Evolutionary conservation across 2,113 vertebrate species (phyloP), one percentile per base, ranked within the genome.

Genomic region (Alethe castanea): DNA sequence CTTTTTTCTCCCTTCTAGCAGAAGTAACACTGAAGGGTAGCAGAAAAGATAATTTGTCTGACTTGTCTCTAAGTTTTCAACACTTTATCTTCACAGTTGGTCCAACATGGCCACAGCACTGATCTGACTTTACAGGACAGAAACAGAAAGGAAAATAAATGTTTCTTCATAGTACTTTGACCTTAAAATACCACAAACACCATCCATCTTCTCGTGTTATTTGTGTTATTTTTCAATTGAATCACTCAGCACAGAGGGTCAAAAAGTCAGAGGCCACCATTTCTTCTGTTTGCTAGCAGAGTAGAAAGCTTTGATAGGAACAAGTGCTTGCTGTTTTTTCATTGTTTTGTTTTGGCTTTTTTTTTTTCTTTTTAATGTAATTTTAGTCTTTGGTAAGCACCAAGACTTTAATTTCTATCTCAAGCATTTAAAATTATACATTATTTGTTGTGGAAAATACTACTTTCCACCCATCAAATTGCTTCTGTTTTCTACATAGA

Each of bases 151-250:
- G 86, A 96, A 93, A 97, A 96, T 53, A 91, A 94, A 94, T 94
- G 92, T 95, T 92, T 94, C 88, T 96, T 96, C 1, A 0, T 88
- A 74, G 80, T 88, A 72, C 90, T 92, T 94, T 96, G 95, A 96
- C 95, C 96, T 92, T 92, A 92, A 94, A 95, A 94, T 87, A 80
- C 86, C 54, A 45, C 71, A 87, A 91, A 87, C 95, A 92, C 89
- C 66, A 96, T 96, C 86, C 62, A 62, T 96, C 96, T 92, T 94
- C 91, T 29, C 57, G 54, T 90, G 92, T 86, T 96, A 93, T 86
- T 96, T 96, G 94, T 95, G 65, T 89, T 96, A 71, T 92, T 95
- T 96, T 93, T 94, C 95, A 96, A 92, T 92, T 95, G 92, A 95
- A 96, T 95, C 91, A 94, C 92, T 95, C 92, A 89, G 92, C 84